Percentiles rank a stretch among this genome's conserved stretches.
Evolutionary conservation across 2,797 vertebrate genomes (phyloP).

Genomic region (Lindbergichthys nudifrons): DNA sequence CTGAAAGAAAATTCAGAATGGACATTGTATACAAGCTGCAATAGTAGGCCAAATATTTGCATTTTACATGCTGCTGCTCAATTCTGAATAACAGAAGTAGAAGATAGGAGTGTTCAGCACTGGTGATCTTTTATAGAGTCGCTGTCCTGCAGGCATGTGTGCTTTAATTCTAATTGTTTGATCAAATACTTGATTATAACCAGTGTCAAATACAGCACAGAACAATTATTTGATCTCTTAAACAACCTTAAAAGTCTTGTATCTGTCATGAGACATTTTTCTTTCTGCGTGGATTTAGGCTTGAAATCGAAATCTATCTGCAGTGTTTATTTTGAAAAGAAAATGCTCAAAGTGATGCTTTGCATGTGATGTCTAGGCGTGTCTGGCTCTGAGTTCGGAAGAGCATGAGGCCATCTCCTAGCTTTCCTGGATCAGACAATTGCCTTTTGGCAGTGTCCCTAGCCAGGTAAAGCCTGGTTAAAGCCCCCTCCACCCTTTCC

Average conservation of each 20-base stretch:
- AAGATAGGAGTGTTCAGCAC: conserved; percentile 4
- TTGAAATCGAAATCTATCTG: conserved; percentile 49
- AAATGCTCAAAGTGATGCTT: conserved; percentile 35
- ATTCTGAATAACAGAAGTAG: neutral
- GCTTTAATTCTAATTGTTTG: conserved; percentile 31
- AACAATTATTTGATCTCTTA: conserved; percentile 41
- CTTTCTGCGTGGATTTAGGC: conserved; percentile 23
- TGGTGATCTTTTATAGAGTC: neutral
- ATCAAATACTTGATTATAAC: conserved; percentile 35
- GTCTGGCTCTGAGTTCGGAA: conserved; percentile 51
- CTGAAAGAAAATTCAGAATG: neutral
- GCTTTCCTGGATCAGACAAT: conserved; percentile 59
- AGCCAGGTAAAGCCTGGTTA: conserved; percentile 56
- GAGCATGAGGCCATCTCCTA: conserved; percentile 64
- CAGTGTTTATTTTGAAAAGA: conserved; percentile 57
- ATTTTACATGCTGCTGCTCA: neutral
- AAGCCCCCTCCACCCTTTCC: conserved; percentile 60
- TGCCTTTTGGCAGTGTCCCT: conserved; percentile 54
- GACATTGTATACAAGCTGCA: neutral
- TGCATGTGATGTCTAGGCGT: conserved; percentile 55
- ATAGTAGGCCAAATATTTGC: neutral
- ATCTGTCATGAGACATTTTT: conserved; percentile 36
- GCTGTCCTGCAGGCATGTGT: conserved; percentile 8
- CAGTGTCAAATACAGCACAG: conserved; percentile 27
- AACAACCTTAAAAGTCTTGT: conserved; percentile 36